Evolutionary conservation across 1,140 invertebrate genomes (phyloP), one percentile per base, ranked within the genome.

Genomic region (Hyles euphorbiae): DNA sequence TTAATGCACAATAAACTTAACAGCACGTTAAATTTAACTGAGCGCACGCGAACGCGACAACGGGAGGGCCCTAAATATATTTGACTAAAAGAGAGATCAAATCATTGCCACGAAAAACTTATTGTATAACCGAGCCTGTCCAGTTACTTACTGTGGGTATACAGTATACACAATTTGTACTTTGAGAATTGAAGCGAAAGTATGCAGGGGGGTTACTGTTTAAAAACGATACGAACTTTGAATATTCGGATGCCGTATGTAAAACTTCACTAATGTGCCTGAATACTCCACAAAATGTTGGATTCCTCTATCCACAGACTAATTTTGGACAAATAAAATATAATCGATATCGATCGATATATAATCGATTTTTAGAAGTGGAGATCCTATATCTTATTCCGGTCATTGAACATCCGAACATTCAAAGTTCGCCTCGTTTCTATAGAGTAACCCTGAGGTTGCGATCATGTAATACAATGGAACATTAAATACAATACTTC

Each of bases 51-150:
- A 65, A 71, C 66, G 62, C 63, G 60, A 53, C 58, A 56, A 71
- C 68, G 78, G 78, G 78, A 72, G 85, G 85, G 77, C 84, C 81
- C 88, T 87, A 84, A 89, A 79, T 84, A 90, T 90, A 90, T 90
- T 89, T 93, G 91, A 93, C 92, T 93, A 93, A 92, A 91, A 92
- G 89, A 93, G 90, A 91, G 92, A 93, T 93, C 92, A 93, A 93
- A 92, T 92, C 92, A 93, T 93, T 93, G 92, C 92, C 92, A 93
- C 92, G 67, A 69, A 78, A 76, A 58, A 67, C 80, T 80, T 91
- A 92, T 89, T 91, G 90, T 88, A 90, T 89, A 90, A 78, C 65
- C 64, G 65, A 69, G 73, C 66, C 76, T 74, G 74, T 40, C 36
- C 71, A 69, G 69, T 22, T 22, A 22, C 22, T 22, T 72, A 65